Base-by-base conservation (phyloP, 92 coral and sea anemone genomes). In the Bergia sp. region DNA sequence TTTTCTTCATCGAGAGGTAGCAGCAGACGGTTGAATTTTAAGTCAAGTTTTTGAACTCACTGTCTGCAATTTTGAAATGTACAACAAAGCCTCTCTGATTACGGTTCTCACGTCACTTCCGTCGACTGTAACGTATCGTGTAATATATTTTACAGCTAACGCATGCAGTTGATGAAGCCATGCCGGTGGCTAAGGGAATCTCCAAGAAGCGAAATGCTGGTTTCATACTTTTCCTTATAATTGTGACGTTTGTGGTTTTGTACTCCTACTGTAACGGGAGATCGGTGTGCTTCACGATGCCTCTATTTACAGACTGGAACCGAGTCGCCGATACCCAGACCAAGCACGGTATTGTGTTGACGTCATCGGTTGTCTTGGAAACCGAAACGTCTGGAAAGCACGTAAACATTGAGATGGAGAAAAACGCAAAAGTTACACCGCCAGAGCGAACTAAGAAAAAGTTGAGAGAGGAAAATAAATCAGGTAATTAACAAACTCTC, bases 211-310 rank as follows among this genome's bases (percentile, higher is more conserved):
- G 94, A 5, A 95, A 92, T 66, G 72, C 92, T 43, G 88, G 81
- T 47, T 50, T 92, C 12, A 92, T 90, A 0, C 50, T 89, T 16
- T 92, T 92, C 89, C 94, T 95, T 5, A 65, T 92, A 23, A 87
- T 95, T 36, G 93, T 95, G 79, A 92, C 96, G 5, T 66, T 93
- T 11, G 94, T 94, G 18, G 98, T 95, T 15, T 72, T 95, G 41
- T 95, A 95, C 77, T 95, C 98, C 3, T 93, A 95, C 85, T 95
- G 98, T 88, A 93, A 94, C 11, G 98, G 98, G 40, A 89, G 76
- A 39, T 85, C 93, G 6, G 87, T 95, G 3, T 95, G 98, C 93
- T 95, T 92, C 88, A 90, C 98, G 9, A 93, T 95, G 85, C 98
- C 98, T 45, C 85, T 95, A 91, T 86, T 95, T 81, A 93, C 92